A percentile compares a stretch with the other conserved stretches of the same genome.
Evolutionary conservation across 1,140 invertebrate species (phyloP).

Genomic region (Sitophilus oryzae): DNA sequence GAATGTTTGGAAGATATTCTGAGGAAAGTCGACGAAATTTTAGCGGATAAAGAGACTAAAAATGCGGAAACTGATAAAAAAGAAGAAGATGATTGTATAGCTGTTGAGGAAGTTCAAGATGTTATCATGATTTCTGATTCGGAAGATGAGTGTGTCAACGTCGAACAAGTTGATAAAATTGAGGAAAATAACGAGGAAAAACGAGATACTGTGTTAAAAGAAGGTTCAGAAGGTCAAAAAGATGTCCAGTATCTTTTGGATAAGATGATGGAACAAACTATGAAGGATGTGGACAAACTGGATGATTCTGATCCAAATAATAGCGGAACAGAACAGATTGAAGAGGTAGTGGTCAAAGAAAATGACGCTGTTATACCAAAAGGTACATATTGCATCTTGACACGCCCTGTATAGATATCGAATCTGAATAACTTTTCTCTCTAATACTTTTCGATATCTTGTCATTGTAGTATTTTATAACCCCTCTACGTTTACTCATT

Average conservation of each 20-base stretch:
- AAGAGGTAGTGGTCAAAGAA: conserved; percentile 20
- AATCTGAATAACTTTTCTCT: no score
- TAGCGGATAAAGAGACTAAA: neutral
- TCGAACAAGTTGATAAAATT: neutral
- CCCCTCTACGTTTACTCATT: no score
- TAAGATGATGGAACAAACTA: conserved; percentile 46
- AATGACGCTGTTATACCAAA: neutral
- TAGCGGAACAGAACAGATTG: conserved; percentile 28
- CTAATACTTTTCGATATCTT: no score
- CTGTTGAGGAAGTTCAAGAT: conserved; percentile 24
- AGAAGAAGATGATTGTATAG: conserved; percentile 15
- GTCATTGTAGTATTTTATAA: no score
- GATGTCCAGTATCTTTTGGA: conserved; percentile 49
- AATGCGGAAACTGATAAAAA: conserved; percentile 1
- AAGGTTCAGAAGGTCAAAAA: conserved; percentile 7
- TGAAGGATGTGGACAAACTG: conserved; percentile 39
- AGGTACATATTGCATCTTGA: neutral
- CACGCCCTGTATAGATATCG: no score
- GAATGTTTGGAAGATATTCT: conserved; percentile 13
- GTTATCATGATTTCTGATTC: conserved; percentile 40
- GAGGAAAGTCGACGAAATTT: conserved; percentile 6
- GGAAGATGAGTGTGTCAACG: conserved; percentile 30
- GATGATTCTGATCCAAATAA: conserved; percentile 33
- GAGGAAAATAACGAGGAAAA: neutral
- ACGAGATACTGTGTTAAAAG: neutral